Evolutionary conservation across 2,888 invertebrate species (phyloP).

Genomic region (Diplazon laetatorius): DNA sequence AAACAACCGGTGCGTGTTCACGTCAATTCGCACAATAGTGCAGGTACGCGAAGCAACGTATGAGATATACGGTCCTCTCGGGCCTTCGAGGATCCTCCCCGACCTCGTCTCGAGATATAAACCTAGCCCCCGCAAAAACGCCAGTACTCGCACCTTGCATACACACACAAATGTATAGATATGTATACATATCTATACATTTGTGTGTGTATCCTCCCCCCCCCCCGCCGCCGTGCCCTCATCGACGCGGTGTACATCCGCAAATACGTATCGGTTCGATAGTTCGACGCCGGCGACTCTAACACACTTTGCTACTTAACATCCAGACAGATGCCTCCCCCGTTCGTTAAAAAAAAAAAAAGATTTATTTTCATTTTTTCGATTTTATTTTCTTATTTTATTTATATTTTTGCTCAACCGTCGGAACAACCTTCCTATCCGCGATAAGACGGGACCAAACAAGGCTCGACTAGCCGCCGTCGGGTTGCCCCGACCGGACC

Average conservation of each 20-base stretch:
- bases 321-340: conserved; percentile 33
- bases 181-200: no score
- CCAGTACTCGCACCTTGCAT: conserved; percentile 13
- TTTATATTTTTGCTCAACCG: conserved; percentile 44
- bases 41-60: background rate
- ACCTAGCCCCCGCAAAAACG: background rate
- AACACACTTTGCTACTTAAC: conserved; percentile 59
- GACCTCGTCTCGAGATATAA: conserved; percentile 7
- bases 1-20: no score
- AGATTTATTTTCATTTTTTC: no score
- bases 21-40: no score
- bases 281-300: conserved; percentile 35
- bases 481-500: background rate
- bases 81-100: conserved; percentile 2
- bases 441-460: conserved; percentile 41
- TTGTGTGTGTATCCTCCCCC: no score
- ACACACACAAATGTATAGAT: conserved; percentile 7
- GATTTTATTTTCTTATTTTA: no score
- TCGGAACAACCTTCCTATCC: conserved; percentile 26
- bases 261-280: conserved; percentile 40
- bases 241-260: conserved; percentile 15
- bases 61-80: no score
- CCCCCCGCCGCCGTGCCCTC: no score
- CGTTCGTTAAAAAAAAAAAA: no score
- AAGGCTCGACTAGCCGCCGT: conserved; percentile 1